These are phyloP conservation scores for Bombus fervidus DNA, from an alignment of 1,140 invertebrate genomes.

Conservation along the genomic window DNA sequence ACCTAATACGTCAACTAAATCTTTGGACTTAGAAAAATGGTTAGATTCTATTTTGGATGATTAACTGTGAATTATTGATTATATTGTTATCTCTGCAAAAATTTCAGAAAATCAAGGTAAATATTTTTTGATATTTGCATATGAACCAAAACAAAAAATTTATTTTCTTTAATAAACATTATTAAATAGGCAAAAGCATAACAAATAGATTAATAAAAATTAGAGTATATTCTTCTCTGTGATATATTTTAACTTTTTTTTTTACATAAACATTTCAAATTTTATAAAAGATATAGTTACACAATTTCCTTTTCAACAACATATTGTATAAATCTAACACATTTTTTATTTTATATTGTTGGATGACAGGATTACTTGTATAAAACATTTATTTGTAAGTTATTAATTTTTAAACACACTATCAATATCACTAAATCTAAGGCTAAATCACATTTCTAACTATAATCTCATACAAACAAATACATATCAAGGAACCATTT, in stretches of 20 bases:
- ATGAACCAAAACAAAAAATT: background rate
- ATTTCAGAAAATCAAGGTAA: background rate
- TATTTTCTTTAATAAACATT: background rate
- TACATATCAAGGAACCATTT: background rate
- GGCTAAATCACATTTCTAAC: background rate
- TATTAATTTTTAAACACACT: constrained; percentile 23
- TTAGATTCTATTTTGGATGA: constrained; percentile 76
- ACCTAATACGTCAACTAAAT: constrained; percentile 60
- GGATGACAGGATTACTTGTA: background rate
- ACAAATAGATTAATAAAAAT: background rate
- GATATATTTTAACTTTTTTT: background rate
- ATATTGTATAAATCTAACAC: background rate
- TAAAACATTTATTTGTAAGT: background rate
- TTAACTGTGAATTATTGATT: constrained; percentile 45
- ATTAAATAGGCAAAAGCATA: background rate
- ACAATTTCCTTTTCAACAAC: constrained; percentile 34
- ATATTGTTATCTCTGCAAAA: background rate
- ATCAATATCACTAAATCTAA: background rate
- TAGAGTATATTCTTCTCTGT: background rate
- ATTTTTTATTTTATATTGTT: background rate
- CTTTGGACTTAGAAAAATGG: constrained; percentile 78
- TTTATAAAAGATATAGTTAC: constrained; percentile 37
- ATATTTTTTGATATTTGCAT: no score
- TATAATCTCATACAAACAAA: constrained; percentile 2
- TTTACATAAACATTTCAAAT: constrained; percentile 14